These are phyloP conservation scores for Neosilurus mollespiculum DNA, from an alignment of 2,797 vertebrate species.

Conservation along the genomic window DNA sequence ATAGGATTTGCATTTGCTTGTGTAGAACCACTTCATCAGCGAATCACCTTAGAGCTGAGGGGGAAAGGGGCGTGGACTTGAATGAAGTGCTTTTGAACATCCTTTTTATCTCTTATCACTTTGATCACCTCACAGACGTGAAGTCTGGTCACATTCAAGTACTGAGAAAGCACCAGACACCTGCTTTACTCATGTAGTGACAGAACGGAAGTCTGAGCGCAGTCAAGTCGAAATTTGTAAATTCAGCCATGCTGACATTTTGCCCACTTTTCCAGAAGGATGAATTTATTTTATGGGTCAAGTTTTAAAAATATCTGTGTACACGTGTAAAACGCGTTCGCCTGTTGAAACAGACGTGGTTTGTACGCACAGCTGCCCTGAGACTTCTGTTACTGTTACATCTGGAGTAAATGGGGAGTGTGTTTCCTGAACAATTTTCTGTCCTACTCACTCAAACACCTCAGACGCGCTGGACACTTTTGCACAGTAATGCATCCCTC, in stretches of 20 bases:
- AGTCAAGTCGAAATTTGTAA: not conserved
- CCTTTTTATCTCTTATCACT: not conserved
- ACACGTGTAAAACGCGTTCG: too few relatives aligned
- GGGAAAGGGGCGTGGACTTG: not conserved
- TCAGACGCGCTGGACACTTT: not conserved
- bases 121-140: not conserved
- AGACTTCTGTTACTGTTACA: not conserved
- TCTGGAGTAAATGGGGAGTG: not conserved
- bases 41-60: not conserved
- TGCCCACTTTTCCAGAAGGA: not conserved
- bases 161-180: not conserved
- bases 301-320: too few relatives aligned
- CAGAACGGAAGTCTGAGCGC: not conserved
- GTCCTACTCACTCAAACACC: not conserved
- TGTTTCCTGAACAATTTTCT: not conserved
- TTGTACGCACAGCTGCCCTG: not conserved
- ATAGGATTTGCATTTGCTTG: not conserved
- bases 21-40: not conserved
- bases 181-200: not conserved
- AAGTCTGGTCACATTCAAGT: not conserved
- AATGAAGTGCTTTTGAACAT: not conserved
- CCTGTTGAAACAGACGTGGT: too few relatives aligned
- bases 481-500: not conserved
- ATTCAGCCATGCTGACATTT: not conserved
- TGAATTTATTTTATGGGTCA: not conserved